phyloP scores from a whole-genome alignment of 2,888 invertebrate genomes.

The Spilarctia lutea region DNA sequence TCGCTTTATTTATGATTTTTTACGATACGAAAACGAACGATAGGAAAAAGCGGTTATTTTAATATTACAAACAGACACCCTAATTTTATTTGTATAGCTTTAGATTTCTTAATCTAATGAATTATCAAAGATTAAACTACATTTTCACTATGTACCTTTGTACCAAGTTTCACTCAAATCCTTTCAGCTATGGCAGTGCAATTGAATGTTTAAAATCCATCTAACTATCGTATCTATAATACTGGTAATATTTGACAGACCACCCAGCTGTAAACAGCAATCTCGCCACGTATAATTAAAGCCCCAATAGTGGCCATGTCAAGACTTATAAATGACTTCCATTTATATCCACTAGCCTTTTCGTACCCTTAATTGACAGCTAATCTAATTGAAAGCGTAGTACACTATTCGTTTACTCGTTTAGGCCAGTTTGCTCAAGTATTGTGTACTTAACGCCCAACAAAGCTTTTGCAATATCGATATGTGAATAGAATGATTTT shows the following conservation, averaged over 20 bases:
- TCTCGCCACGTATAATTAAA: conserved; percentile 47
- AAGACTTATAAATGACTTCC: conserved; percentile 51
- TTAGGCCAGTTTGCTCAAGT: neutral
- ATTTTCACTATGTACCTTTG: neutral
- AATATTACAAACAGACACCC: too few species aligned
- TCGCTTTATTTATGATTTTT: neutral
- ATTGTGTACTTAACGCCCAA: neutral
- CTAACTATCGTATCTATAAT: neutral
- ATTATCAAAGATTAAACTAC: too few species aligned
- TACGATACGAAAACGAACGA: too few species aligned
- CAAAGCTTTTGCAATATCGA: neutral
- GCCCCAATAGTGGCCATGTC: conserved; percentile 27
- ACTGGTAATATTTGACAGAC: neutral
- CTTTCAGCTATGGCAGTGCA: neutral
- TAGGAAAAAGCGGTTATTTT: too few species aligned
- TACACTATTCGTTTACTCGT: neutral
- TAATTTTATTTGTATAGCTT: too few species aligned
- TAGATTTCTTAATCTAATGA: too few species aligned
- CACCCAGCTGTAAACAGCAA: neutral
- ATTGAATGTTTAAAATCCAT: neutral
- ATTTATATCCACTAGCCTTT: conserved; percentile 55
- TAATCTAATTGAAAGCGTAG: conserved; percentile 48
- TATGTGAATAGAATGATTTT: too few species aligned
- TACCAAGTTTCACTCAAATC: neutral
- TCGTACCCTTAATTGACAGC: conserved; percentile 59